phyloP scores from a whole-genome alignment of 2,797 vertebrate genomes.

The Cryptoblepharus egeriae region DNA sequence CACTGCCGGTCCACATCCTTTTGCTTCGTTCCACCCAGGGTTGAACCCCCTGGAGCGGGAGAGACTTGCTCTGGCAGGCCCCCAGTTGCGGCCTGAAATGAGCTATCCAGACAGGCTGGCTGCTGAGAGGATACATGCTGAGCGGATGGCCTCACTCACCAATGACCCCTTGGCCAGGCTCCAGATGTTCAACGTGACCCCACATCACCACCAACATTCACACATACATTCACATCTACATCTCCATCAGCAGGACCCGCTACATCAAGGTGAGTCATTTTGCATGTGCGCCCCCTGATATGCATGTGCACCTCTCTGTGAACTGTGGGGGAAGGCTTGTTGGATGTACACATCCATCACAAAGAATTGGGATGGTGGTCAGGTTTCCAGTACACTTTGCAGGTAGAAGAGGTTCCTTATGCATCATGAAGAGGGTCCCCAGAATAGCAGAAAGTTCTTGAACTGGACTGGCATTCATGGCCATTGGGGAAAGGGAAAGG shows the following conservation, averaged over 20 bases:
- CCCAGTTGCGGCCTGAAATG: slow-evolving; percentile 96
- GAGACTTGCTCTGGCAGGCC: slow-evolving; percentile 92
- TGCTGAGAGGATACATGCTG: slow-evolving; percentile 94
- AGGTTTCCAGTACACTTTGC: too few relatives aligned
- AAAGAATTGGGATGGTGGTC: not conserved
- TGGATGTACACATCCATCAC: too few relatives aligned
- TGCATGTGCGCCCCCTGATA: not conserved
- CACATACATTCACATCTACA: slow-evolving; percentile 99
- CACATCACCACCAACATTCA: slow-evolving; percentile 98
- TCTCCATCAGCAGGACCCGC: slow-evolving; percentile 97
- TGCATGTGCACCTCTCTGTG: not conserved
- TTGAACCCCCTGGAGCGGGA: slow-evolving; percentile 95
- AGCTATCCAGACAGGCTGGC: slow-evolving; percentile 96
- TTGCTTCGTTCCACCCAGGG: slow-evolving; percentile 95
- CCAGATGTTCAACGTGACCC: slow-evolving; percentile 99
- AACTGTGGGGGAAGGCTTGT: not conserved
- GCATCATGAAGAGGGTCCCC: not conserved
- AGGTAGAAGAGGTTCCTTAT: not conserved
- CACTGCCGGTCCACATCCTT: slow-evolving; percentile 91
- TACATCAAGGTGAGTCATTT: slow-evolving; percentile 92
- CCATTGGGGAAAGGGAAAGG: too few relatives aligned
- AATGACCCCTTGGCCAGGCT: slow-evolving; percentile 96
- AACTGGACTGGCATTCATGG: too few relatives aligned
- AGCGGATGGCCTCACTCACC: slow-evolving; percentile 95
- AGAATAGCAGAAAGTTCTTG: too few relatives aligned